A percentile compares a stretch with the other conserved stretches of the same genome.
Conservation (phyloP, 1,140 invertebrate genomes). For the Formica selysi region DNA sequence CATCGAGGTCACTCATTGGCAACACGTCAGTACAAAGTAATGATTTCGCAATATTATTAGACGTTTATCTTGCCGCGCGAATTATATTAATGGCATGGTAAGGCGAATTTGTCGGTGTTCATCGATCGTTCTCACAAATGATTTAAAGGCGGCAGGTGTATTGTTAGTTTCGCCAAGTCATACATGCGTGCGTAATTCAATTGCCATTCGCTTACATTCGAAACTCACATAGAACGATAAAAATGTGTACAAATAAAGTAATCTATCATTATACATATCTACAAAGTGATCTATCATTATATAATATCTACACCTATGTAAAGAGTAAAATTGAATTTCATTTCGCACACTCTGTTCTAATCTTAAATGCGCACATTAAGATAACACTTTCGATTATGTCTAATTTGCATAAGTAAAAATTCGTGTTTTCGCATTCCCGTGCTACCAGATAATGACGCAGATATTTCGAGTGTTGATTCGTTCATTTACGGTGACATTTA, state of each 20-base stretch:
- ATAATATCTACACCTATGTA: background rate
- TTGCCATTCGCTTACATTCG: background rate
- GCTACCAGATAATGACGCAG: background rate
- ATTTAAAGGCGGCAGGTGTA: constrained; percentile 67
- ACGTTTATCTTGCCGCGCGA: constrained; percentile 31
- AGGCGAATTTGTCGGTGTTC: constrained; percentile 70
- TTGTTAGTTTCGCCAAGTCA: constrained; percentile 64
- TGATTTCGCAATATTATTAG: constrained; percentile 49
- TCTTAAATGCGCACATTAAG: constrained; percentile 22
- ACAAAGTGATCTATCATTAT: background rate
- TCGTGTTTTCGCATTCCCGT: constrained; percentile 21
- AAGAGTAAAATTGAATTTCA: constrained; percentile 5
- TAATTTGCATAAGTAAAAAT: constrained; percentile 18
- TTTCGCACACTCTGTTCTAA: background rate
- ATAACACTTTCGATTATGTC: constrained; percentile 6
- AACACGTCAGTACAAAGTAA: background rate
- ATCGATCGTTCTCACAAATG: constrained; percentile 69
- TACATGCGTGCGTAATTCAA: background rate
- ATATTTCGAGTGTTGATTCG: background rate
- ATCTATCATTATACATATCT: constrained; percentile 13
- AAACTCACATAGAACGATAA: background rate
- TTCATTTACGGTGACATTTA: background rate
- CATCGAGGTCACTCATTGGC: constrained; percentile 32
- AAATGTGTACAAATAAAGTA: background rate
- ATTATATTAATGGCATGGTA: constrained; percentile 41